Evolutionary conservation across 2,113 vertebrate genomes (phyloP), one percentile per base, ranked within the genome.

Genomic region (Salvelinus alpinus): DNA sequence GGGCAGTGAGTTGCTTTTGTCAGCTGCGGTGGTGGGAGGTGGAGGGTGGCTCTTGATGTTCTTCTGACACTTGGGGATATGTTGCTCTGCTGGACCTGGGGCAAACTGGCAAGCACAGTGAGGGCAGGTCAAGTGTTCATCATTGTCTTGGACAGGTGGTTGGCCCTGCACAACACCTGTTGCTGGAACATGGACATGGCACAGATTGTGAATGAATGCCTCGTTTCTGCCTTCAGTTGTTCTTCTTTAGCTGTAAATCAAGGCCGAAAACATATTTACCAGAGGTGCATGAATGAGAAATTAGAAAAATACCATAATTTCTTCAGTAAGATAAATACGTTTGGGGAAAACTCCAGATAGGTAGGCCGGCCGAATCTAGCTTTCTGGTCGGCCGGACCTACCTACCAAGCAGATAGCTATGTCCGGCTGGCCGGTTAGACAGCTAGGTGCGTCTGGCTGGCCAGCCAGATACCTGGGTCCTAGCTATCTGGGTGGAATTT

Each of bases 21-120:
- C 6, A 27, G 18, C 54, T 38, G 20, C 68, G 88, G 27, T n/a
- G 73, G 29, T 68, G 85, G 80, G 79, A 3, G 93, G 92, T n/a
- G 92, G 88, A 0, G 93, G 93, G 8, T 85, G 91, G 4, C 73
- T 94, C 84, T 84, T 94, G 74, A 94, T 93, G 80, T 73, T 87
- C 88, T 93, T 87, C 88, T 93, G 92, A 84, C 92, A 95, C 76
- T 91, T 94, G 25, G 92, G 89, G 84, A 95, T 85, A 16, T 96
- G 94, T 74, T 90, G 86, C 79, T 95, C 89, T 0, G 92, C 93
- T 38, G 83, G 91, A 1, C 74, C 86, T 16, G 93, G 93, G 25
- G 91, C 90, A 85, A 96, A 95, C 57, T 71, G 82, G 7, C 91
- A 87, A 16, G 70, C 87, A 5, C 94, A 95, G 75, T 95, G 90